Conservation (phyloP, 2,797 vertebrate species). For the Smutsia temminckii region DNA sequence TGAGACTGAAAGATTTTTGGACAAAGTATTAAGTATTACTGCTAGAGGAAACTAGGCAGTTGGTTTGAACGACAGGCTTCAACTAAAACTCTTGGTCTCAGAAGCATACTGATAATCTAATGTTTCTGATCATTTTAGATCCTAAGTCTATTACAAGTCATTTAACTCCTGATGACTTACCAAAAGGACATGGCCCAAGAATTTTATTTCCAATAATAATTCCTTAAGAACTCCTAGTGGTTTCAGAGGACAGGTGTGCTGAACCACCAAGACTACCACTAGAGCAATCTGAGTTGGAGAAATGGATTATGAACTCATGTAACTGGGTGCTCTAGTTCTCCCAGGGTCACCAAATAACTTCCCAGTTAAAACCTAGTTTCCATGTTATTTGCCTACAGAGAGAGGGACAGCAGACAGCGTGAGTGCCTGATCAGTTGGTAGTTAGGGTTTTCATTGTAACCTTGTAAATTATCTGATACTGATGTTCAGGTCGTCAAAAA, state of each 20-base stretch:
- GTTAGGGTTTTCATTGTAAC: background rate
- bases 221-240: background rate
- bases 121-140: background rate
- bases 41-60: background rate
- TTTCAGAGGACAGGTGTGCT: conserved; percentile 7
- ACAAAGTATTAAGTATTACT: conserved; percentile 26
- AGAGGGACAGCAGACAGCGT: background rate
- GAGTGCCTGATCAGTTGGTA: background rate
- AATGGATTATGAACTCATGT: background rate
- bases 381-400: background rate
- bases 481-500: conserved; percentile 19
- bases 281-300: background rate
- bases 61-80: background rate
- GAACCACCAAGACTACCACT: background rate
- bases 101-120: background rate
- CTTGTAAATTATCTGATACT: background rate
- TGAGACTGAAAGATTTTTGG: background rate
- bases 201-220: conserved; percentile 31
- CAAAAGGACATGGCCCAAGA: conserved; percentile 1
- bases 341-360: background rate
- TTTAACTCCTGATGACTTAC: conserved; percentile 33
- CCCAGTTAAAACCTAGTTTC: background rate
- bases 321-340: background rate
- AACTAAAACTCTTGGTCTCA: background rate
- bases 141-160: background rate